Base-by-base conservation (phyloP, 2,888 invertebrate genomes). In the Apamea crenata region DNA sequence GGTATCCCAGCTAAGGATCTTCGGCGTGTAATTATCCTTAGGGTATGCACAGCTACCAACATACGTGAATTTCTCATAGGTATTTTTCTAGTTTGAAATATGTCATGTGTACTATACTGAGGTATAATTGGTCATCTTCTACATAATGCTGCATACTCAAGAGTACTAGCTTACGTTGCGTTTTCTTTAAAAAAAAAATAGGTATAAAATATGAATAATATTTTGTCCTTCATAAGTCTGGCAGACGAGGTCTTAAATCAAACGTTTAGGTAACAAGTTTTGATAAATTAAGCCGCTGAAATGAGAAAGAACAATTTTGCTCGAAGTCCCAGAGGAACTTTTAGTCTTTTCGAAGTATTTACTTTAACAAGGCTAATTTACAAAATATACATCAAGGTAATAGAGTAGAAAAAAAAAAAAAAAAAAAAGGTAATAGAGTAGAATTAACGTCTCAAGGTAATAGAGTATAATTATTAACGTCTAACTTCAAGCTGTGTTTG, bases 261-360 rank as follows among this genome's bases (percentile, higher is more conserved):
- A 40, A 50, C 21, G 7, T 40, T 50, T 80, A n/a, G 18, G n/a
- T 44, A 44, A 53, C 21, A 63, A 65, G 6, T 73, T 72, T 63
- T 44, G 32, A 18, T 6, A 47, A 79, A 79, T 72, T 53, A 72
- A 81, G 36, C 63, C 47, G 32, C 25, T 68, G n/a, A 32, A 79
- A 79, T 65, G 4, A 36, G 53, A 63, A 18, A 72, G 2, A 36
- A 72, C 44, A 44, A 81, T 73, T 80, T 81, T 63, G 8, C 36
- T 81, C 16, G 12, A 32, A 6, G 36, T 81, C 73, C 44, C 63
- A 10, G n/a, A 44, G 74, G 29, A 65, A 65, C 32, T 56, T 53
- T 74, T 36, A 53, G 36, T 53, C 6, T 36, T 53, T n/a, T 56
- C 14, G 25, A 36, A 74, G 81, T 47, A 7, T 79, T 81, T 73